A percentile compares a stretch with the other conserved stretches of the same genome.
Evolutionary conservation across 2,797 vertebrate species (phyloP).

Genomic region (Hypotaenidia okinawae): DNA sequence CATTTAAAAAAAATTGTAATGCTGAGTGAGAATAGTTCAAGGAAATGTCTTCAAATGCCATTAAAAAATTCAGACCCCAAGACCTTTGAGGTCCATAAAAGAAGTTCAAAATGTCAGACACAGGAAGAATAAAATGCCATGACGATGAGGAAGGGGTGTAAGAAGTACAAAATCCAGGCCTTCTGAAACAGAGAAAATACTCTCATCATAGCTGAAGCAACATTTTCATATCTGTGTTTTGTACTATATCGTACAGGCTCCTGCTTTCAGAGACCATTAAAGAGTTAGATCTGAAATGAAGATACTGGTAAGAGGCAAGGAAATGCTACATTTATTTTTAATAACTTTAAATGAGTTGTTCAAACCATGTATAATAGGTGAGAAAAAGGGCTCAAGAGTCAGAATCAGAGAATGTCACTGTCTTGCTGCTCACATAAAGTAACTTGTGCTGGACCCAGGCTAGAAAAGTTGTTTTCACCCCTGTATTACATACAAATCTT

Average conservation of each 20-base stretch:
- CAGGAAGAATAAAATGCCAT: background rate
- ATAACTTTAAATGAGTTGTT: conserved; percentile 6
- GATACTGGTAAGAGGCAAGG: background rate
- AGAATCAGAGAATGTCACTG: background rate
- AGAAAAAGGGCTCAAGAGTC: background rate
- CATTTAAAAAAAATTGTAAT: background rate
- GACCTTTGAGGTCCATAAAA: background rate
- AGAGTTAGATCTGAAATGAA: background rate
- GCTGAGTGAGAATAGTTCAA: background rate
- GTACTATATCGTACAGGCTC: background rate
- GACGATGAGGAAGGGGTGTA: background rate
- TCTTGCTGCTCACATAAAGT: background rate
- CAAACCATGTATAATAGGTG: background rate
- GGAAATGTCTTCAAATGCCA: background rate
- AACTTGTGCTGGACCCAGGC: background rate
- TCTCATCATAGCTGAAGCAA: background rate
- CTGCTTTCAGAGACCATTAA: background rate
- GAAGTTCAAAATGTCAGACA: background rate
- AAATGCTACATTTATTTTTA: conserved; percentile 23
- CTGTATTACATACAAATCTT: background rate
- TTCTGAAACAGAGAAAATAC: background rate
- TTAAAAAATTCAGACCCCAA: background rate
- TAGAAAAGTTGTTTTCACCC: background rate
- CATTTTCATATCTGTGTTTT: background rate
- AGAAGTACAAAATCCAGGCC: background rate